Conservation (phyloP, 2,797 vertebrate species). For the Anguilla marmorata region DNA sequence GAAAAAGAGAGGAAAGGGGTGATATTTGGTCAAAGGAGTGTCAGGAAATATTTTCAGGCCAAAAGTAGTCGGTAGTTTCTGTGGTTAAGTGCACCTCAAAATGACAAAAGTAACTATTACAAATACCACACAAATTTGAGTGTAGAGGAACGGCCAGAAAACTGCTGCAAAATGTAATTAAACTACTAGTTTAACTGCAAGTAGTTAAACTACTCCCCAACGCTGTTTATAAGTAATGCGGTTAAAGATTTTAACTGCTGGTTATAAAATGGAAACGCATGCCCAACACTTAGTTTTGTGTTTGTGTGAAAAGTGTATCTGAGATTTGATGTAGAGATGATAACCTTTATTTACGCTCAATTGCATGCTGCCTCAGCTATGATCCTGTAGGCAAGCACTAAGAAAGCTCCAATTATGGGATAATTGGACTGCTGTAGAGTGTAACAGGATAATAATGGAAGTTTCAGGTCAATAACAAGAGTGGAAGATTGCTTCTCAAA, state of each 20-base stretch:
- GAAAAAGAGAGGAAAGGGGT: too few species aligned
- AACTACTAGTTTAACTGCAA: too few species aligned
- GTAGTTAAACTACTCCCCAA: too few species aligned
- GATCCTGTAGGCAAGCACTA: constrained; percentile 54
- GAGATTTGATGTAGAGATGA: constrained; percentile 12
- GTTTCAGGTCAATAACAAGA: constrained; percentile 46
- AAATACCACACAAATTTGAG: too few species aligned
- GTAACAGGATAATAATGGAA: constrained; percentile 61
- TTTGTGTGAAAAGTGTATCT: background rate
- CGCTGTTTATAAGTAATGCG: background rate
- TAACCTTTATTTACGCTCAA: constrained; percentile 35
- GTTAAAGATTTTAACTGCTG: background rate
- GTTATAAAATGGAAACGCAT: background rate
- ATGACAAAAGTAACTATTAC: too few species aligned
- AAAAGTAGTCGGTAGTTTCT: too few species aligned
- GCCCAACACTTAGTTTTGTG: background rate
- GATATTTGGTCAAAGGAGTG: too few species aligned
- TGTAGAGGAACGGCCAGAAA: too few species aligned
- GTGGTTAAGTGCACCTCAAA: too few species aligned
- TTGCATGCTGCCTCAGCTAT: constrained; percentile 42
- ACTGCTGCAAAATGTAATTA: too few species aligned
- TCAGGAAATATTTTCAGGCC: too few species aligned
- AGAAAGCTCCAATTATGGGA: constrained; percentile 55
- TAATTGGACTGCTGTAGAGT: constrained; percentile 56
- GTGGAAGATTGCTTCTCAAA: constrained; percentile 55